Percentiles rank a stretch among this genome's conserved stretches.
Evolutionary conservation across 2,113 vertebrate species (phyloP).

Genomic region (Cheilinus undulatus): DNA sequence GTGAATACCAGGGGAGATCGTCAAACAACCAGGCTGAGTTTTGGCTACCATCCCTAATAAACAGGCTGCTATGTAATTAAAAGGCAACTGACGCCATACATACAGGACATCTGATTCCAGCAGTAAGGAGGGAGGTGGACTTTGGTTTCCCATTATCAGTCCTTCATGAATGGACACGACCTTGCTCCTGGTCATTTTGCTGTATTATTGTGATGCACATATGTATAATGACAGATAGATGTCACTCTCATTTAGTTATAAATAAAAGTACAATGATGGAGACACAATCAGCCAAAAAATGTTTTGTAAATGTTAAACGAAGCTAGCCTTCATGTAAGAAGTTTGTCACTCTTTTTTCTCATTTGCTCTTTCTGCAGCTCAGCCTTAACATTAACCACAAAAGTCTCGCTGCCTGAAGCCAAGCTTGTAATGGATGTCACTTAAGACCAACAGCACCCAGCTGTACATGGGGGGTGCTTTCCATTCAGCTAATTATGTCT

Average conservation of each 20-base stretch:
- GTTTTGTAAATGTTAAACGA: not conserved
- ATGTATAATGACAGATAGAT: no score
- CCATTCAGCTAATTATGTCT: slow-evolving; percentile 11
- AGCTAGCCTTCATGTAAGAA: not conserved
- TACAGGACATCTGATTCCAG: no score
- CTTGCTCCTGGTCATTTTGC: no score
- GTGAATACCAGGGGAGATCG: no score
- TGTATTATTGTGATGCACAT: no score
- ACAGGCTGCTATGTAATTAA: no score
- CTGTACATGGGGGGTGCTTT: not conserved
- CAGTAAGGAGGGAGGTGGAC: no score
- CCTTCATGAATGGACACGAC: no score
- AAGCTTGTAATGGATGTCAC: not conserved
- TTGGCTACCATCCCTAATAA: no score
- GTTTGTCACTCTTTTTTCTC: not conserved
- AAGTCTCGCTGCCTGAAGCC: not conserved
- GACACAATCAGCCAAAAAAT: not conserved
- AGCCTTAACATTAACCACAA: not conserved
- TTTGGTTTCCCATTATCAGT: no score
- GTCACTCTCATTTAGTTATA: not conserved
- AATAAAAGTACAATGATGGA: not conserved
- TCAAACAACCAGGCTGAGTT: no score
- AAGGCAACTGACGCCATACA: no score
- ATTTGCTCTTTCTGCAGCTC: not conserved
- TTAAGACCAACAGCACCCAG: not conserved